A percentile compares a stretch with the other conserved stretches of the same genome.
phyloP scores from a whole-genome alignment of 2,797 vertebrate genomes.

The Margarornis squamiger region DNA sequence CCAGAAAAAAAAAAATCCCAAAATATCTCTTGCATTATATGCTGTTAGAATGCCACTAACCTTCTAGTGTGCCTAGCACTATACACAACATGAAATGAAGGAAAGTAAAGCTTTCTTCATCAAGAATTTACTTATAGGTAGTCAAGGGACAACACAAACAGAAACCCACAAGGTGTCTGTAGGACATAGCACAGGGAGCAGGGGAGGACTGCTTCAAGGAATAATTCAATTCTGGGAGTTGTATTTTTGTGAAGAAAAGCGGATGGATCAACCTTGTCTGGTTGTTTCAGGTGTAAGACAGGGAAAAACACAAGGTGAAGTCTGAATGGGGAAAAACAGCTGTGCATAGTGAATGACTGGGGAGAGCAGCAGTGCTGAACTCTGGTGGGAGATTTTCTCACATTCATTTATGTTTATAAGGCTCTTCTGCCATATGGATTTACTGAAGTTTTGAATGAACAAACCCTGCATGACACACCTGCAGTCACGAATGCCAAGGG shows the following conservation, averaged over 20 bases:
- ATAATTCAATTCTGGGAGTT: background rate
- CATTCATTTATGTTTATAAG: background rate
- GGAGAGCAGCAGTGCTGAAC: background rate
- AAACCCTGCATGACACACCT: background rate
- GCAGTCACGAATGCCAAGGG: constrained; percentile 34
- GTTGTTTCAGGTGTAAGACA: background rate
- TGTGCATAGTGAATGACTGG: background rate
- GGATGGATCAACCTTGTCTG: background rate
- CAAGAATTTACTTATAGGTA: background rate
- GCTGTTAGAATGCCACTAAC: background rate
- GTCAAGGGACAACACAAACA: background rate
- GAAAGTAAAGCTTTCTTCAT: background rate
- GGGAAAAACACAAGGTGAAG: background rate
- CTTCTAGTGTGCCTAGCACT: background rate
- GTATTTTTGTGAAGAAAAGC: background rate
- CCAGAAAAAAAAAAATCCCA: background rate
- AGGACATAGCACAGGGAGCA: background rate
- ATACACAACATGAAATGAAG: background rate
- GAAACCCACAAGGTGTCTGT: background rate
- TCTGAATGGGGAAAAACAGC: background rate
- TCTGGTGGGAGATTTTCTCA: background rate
- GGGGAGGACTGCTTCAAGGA: background rate
- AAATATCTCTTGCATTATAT: background rate
- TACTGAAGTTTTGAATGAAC: background rate
- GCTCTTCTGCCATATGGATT: constrained; percentile 7